phyloP scores from a whole-genome alignment of 2,797 vertebrate genomes.

The Natrix natrix region DNA sequence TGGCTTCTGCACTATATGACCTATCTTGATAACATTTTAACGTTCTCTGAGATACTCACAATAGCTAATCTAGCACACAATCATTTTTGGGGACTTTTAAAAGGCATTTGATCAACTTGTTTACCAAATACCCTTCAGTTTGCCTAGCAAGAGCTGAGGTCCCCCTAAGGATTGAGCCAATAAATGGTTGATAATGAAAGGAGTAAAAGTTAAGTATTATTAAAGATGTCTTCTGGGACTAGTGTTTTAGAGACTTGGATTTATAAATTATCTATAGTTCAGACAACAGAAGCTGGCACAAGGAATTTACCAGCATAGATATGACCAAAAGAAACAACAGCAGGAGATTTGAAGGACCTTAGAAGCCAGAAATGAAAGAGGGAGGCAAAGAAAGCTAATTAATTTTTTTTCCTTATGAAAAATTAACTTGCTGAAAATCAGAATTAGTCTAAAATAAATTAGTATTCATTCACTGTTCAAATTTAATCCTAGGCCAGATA shows the following conservation, averaged over 20 bases:
- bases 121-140: neutral
- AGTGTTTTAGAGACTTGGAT: neutral
- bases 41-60: neutral
- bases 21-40: neutral
- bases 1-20: neutral
- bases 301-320: neutral
- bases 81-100: neutral
- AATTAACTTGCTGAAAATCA: neutral
- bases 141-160: neutral
- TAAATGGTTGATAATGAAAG: neutral
- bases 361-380: neutral
- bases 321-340: neutral
- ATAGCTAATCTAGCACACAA: neutral
- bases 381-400: neutral
- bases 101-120: neutral
- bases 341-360: neutral
- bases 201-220: neutral
- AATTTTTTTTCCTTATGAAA: neutral
- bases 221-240: neutral
- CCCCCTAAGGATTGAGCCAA: neutral
- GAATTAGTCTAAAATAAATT: neutral
- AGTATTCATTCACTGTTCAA: neutral
- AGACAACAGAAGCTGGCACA: neutral
- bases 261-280: neutral
- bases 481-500: neutral